A percentile compares a stretch with the other conserved stretches of the same genome.
Evolutionary conservation across 1,140 invertebrate species (phyloP).

Genomic region (Pseudomyrmex sp.): DNA sequence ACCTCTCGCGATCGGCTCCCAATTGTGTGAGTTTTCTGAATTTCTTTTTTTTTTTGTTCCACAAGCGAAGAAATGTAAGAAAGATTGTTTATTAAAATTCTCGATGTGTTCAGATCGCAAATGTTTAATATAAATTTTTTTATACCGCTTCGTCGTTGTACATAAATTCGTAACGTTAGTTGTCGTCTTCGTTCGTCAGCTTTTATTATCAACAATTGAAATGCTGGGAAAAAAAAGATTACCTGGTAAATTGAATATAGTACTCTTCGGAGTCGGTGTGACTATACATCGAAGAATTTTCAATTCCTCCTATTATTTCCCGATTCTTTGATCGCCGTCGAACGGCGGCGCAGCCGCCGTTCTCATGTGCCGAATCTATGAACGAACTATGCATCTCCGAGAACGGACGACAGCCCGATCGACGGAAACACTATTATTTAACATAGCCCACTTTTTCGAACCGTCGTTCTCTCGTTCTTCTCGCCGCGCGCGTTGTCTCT

Average conservation of each 20-base stretch:
- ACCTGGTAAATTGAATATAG: constrained; percentile 10
- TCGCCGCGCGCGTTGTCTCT: constrained; percentile 80
- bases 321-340: constrained; percentile 37
- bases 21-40: constrained; percentile 23
- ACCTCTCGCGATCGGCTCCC: constrained; percentile 27
- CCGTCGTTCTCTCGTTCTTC: constrained; percentile 33
- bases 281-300: not conserved
- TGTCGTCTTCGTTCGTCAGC: not conserved
- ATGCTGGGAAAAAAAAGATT: not conserved
- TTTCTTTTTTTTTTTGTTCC: not conserved
- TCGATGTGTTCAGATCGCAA: not conserved
- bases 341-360: not conserved
- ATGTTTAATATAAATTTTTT: constrained; percentile 13
- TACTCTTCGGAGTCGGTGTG: not conserved
- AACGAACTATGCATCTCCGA: constrained; percentile 78
- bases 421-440: constrained; percentile 82
- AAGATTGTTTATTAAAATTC: no score
- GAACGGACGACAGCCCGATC: constrained; percentile 62
- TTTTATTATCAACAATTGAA: not conserved
- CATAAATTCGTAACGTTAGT: not conserved
- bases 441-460: constrained; percentile 82
- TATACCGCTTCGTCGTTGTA: not conserved
- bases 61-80: no score
- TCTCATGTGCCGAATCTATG: constrained; percentile 76
- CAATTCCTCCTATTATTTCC: constrained; percentile 5